Evolutionary conservation across 2,888 invertebrate species (phyloP).

Genomic region (Cerceris ruficornis): DNA sequence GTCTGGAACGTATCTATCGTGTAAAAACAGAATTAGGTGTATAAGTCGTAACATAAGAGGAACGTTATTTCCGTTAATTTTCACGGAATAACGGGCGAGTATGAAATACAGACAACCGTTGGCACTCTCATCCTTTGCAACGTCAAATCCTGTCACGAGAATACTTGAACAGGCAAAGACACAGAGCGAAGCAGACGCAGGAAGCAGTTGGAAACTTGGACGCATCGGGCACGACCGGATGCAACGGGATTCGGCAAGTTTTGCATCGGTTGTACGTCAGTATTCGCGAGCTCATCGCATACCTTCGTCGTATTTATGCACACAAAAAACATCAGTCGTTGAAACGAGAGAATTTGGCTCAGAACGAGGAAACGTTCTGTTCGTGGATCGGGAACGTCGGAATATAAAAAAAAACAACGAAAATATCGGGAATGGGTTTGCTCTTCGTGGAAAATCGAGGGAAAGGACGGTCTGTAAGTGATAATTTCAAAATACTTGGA

Average conservation of each 20-base stretch:
- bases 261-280: conserved; percentile 10
- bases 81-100: background rate
- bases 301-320: background rate
- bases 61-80: background rate
- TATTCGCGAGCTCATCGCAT: background rate
- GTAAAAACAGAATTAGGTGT: too few species aligned
- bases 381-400: too few species aligned
- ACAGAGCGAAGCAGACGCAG: conserved; percentile 24
- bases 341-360: too few species aligned
- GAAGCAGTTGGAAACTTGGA: conserved; percentile 31
- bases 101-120: conserved; percentile 36
- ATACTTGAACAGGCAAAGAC: conserved; percentile 20
- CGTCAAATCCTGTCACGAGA: conserved; percentile 36
- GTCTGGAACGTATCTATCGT: too few species aligned
- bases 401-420: too few species aligned
- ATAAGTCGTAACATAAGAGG: too few species aligned
- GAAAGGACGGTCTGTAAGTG: too few species aligned
- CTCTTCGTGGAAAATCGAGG: too few species aligned
- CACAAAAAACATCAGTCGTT: background rate
- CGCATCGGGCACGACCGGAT: conserved; percentile 28
- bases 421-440: too few species aligned
- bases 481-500: too few species aligned
- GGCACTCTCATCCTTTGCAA: conserved; percentile 14
- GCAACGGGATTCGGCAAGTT: conserved; percentile 45
- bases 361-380: too few species aligned